Conservation (phyloP, 2,888 invertebrate genomes). For the Cantharis lateralis region DNA sequence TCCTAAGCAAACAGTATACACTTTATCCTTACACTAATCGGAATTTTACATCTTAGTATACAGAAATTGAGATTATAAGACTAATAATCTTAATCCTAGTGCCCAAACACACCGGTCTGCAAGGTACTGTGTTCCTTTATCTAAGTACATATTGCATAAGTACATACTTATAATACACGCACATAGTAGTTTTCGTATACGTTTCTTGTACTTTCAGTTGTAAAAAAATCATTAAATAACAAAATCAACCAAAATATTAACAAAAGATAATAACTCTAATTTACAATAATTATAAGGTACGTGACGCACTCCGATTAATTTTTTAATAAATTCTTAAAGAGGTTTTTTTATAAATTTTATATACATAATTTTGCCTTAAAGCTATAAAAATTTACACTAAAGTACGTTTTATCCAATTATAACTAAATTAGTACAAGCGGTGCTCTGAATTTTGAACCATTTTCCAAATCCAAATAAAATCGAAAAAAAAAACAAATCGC, state of each 20-base stretch:
- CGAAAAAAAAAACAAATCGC: constrained; percentile 11
- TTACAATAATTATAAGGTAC: constrained; percentile 49
- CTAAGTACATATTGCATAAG: constrained; percentile 32
- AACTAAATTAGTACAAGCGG: constrained; percentile 49
- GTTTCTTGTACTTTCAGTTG: constrained; percentile 54
- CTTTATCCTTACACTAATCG: constrained; percentile 54
- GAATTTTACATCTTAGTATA: constrained; percentile 53
- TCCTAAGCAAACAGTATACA: constrained; percentile 54
- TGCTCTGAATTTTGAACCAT: constrained; percentile 41
- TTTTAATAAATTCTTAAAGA: constrained; percentile 52
- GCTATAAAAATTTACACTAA: constrained; percentile 32
- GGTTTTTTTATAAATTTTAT: constrained; percentile 42
- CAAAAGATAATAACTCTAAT: constrained; percentile 32
- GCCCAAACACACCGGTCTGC: constrained; percentile 54
- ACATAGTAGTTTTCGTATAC: constrained; percentile 47
- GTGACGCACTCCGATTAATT: constrained; percentile 43
- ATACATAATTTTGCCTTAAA: constrained; percentile 25
- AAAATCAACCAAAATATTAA: constrained; percentile 38
- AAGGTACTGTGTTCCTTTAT: constrained; percentile 53
- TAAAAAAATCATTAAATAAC: constrained; percentile 30
- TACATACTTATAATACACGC: constrained; percentile 44
- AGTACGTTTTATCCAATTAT: constrained; percentile 15
- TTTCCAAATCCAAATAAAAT: neutral
- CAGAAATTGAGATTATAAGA: constrained; percentile 43
- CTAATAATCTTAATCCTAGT: constrained; percentile 38